phyloP scores from a whole-genome alignment of 2,888 invertebrate genomes.

The Schizaphis graminum region DNA sequence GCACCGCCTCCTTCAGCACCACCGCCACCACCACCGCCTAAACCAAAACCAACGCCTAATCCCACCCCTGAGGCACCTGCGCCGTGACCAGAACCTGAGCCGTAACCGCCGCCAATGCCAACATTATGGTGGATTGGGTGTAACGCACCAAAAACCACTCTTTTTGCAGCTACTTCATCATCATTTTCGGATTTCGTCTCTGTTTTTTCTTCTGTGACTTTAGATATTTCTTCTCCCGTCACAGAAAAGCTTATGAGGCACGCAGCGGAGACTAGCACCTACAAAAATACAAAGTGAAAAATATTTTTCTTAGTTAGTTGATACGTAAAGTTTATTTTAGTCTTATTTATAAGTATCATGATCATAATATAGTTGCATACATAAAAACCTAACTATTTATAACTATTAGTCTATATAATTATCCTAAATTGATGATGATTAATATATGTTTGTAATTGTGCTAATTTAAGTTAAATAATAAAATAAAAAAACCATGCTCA shows the following conservation, averaged over 20 bases:
- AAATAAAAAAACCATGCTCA: background rate
- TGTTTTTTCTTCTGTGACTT: constrained; percentile 11
- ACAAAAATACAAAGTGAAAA: background rate
- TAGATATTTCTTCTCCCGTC: background rate
- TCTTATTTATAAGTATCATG: background rate
- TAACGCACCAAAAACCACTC: constrained; percentile 30
- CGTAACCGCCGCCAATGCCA: constrained; percentile 17
- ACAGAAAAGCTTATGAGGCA: background rate
- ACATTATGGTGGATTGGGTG: constrained; percentile 21
- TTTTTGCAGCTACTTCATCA: constrained; percentile 12
- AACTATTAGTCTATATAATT: background rate
- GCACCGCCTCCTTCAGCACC: constrained; percentile 54
- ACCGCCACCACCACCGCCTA: constrained; percentile 34
- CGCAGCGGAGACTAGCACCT: constrained; percentile 19
- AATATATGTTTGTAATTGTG: background rate
- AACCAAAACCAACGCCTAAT: constrained; percentile 18
- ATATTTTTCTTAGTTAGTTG: background rate
- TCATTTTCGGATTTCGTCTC: constrained; percentile 38
- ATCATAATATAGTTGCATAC: background rate
- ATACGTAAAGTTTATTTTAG: background rate
- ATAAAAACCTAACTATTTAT: background rate
- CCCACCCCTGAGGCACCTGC: background rate
- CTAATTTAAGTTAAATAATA: background rate
- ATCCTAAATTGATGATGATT: background rate
- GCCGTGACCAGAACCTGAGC: constrained; percentile 28